Evolutionary conservation across 2,113 vertebrate species (phyloP), one percentile per base, ranked within the genome.

Genomic region (Eidolon helvum): DNA sequence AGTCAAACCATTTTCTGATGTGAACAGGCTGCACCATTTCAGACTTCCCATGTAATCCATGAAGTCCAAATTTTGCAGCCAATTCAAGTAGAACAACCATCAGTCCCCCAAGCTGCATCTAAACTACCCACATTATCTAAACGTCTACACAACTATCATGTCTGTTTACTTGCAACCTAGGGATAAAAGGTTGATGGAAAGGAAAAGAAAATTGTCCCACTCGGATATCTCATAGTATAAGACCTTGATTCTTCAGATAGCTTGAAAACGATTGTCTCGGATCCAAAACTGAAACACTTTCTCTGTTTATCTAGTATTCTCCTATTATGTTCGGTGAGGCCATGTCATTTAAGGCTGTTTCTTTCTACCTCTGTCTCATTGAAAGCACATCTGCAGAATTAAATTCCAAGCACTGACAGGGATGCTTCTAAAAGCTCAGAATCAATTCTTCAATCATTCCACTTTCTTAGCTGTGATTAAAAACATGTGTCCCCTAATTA

Each of bases 401-500:
- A 89, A 98, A 98, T 98, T 98, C 98, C 93, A 24, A 40, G 68
- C 94, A 53, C 97, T 97, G 97, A 97, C 97, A 98, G 94, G 93
- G 87, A 96, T 45, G 68, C 98, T 97, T 97, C 98, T 95, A 97
- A 97, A 98, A 93, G 96, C 97, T 93, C 94, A 16, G 24, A 98
- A 98, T 98, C 98, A 98, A 98, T 99, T 98, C 98, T 98, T 99
- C 98, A 98, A 97, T 98, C 98, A 98, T 97, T 98, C 97, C 87
- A 50, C 97, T 92, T 98, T 98, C 98, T 97, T 95, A 97, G 98
- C 98, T 98, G 98, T 99, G 98, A 99, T 99, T 99, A 98, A 98
- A 99, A 99, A 98, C 99, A 99, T 98, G 99, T 99, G 99, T 99
- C 98, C 98, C 96, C 94, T 99, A 99, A 99, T 99, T 99, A 99